A percentile compares a stretch with the other conserved stretches of the same genome.
These are phyloP conservation scores for Elephas maximus DNA, from an alignment of 2,113 vertebrate genomes.

Conservation along the genomic window DNA sequence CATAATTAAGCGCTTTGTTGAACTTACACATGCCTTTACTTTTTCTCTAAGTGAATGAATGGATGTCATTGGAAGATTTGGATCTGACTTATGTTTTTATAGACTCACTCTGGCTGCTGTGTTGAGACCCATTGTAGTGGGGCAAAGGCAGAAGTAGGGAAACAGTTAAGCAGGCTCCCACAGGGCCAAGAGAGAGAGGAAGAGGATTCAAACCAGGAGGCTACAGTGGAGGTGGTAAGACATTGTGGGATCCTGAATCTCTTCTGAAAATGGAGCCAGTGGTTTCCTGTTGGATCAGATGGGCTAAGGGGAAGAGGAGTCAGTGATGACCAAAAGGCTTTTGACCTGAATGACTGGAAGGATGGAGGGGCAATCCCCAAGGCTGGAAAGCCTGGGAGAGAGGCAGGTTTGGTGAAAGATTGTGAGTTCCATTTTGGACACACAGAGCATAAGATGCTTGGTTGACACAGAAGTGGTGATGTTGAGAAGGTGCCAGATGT, in stretches of 20 bases:
- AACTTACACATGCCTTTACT: background rate
- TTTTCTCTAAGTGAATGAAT: background rate
- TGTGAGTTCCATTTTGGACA: background rate
- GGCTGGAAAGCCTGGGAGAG: background rate
- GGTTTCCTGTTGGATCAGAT: background rate
- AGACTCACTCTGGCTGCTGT: background rate
- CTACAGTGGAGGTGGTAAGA: background rate
- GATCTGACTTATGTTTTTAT: background rate
- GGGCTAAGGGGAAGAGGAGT: too few relatives aligned
- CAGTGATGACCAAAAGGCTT: fast-evolving
- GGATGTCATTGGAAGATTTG: background rate
- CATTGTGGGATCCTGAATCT: background rate
- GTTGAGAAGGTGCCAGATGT: background rate
- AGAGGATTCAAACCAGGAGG: too few relatives aligned
- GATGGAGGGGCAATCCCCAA: background rate
- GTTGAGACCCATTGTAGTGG: background rate
- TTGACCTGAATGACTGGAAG: background rate
- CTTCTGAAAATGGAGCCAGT: background rate
- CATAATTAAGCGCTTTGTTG: background rate
- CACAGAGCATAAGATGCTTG: background rate
- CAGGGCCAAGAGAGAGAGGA: background rate
- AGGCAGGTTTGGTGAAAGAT: background rate
- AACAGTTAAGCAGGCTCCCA: too few relatives aligned
- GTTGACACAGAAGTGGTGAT: background rate
- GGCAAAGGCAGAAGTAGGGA: background rate